Evolutionary conservation across 2,888 invertebrate genomes (phyloP).

Genomic region (Lasius platythorax): DNA sequence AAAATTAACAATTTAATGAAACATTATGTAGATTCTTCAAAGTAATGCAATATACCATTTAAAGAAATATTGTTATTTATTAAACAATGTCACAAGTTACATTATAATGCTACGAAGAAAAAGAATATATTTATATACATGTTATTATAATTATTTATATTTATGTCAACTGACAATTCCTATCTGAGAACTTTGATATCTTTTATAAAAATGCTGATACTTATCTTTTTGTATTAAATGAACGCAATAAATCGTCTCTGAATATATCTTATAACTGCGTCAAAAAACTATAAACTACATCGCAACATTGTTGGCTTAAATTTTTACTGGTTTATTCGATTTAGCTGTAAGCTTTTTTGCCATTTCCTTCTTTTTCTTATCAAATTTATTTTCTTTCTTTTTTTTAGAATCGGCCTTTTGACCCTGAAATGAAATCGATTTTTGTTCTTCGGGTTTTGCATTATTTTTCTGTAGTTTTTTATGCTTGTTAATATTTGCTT

Average conservation of each 20-base stretch:
- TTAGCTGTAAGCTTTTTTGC: slow-evolving; percentile 87
- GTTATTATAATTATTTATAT: slow-evolving; percentile 1
- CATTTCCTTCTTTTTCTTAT: slow-evolving; percentile 87
- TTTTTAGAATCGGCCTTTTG: slow-evolving; percentile 88
- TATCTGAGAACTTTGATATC: background rate
- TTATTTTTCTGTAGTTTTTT: slow-evolving; percentile 41
- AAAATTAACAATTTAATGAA: slow-evolving; percentile 87
- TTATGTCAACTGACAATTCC: background rate
- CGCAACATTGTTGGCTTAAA: background rate
- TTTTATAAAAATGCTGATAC: background rate
- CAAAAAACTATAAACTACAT: background rate
- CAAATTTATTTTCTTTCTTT: slow-evolving; percentile 86
- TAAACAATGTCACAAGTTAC: background rate
- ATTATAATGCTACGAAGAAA: background rate
- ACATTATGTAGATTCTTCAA: slow-evolving; percentile 54
- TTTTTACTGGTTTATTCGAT: slow-evolving; percentile 69
- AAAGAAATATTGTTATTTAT: background rate
- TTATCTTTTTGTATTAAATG: background rate
- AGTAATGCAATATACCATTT: background rate
- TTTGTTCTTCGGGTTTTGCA: background rate
- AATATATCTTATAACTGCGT: background rate
- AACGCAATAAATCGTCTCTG: background rate
- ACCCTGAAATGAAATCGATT: slow-evolving; percentile 86
- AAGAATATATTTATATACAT: background rate
- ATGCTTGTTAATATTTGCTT: slow-evolving; percentile 38